phyloP scores from a whole-genome alignment of 2,888 invertebrate species.

The Neria commutata region DNA sequence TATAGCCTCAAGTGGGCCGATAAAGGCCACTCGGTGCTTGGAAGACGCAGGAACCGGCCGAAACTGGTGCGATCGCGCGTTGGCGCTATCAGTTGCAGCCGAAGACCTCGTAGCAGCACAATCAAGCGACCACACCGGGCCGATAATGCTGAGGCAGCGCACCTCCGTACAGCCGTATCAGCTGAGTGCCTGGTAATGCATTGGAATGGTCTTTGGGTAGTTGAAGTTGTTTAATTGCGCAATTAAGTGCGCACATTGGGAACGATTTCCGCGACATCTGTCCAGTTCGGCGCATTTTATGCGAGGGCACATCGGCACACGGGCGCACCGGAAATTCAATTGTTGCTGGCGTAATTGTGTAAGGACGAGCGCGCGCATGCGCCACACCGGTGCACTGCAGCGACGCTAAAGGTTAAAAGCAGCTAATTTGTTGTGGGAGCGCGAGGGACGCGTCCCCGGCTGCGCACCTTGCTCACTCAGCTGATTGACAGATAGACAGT shows the following conservation, averaged over 20 bases:
- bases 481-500: constrained; percentile 46
- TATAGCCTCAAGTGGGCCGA: no score
- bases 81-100: no score
- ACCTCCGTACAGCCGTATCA: no score
- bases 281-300: constrained; percentile 28
- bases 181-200: no score
- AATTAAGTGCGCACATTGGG: constrained; percentile 56
- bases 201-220: no score
- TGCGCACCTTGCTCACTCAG: constrained; percentile 50
- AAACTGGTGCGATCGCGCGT: no score
- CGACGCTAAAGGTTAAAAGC: constrained; percentile 1
- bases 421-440: not conserved
- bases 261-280: constrained; percentile 56
- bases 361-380: constrained; percentile 54
- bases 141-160: no score
- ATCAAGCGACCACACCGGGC: no score
- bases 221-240: constrained; percentile 58
- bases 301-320: constrained; percentile 22
- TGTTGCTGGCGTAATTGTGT: constrained; percentile 56
- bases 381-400: constrained; percentile 21
- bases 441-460: not conserved
- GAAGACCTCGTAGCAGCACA: no score
- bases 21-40: no score
- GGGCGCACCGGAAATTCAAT: constrained; percentile 57
- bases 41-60: no score